Evolutionary conservation across 2,888 invertebrate genomes (phyloP).

Genomic region (Acanthosepion lycidas): DNA sequence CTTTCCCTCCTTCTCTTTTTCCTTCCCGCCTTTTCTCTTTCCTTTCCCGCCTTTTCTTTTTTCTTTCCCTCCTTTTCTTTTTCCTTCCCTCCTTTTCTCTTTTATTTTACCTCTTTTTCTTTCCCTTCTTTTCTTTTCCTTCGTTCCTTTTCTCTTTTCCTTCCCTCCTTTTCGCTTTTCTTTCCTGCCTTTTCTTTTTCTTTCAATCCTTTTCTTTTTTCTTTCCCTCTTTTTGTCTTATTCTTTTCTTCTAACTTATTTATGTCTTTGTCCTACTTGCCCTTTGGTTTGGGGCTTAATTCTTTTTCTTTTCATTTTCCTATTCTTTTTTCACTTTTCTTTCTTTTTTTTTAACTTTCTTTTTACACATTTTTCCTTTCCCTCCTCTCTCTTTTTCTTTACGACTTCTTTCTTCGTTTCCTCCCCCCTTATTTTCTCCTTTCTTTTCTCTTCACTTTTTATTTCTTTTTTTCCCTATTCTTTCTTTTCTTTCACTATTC

Average conservation of each 20-base stretch:
- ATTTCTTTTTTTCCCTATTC: not conserved
- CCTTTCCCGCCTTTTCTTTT: not conserved
- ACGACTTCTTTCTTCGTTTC: not conserved
- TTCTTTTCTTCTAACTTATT: not conserved
- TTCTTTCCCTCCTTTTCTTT: accelerated
- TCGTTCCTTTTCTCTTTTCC: not conserved
- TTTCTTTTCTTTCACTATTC: not conserved
- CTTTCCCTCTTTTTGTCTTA: not conserved
- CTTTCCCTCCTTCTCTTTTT: not conserved
- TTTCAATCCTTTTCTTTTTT: not conserved
- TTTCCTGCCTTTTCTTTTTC: not conserved
- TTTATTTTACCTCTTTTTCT: too few relatives aligned
- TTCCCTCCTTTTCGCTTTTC: not conserved
- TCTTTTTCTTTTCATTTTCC: not conserved
- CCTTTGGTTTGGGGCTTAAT: not conserved
- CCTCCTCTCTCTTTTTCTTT: not conserved
- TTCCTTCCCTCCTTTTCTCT: not conserved
- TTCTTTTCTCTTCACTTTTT: not conserved
- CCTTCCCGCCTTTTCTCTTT: not conserved
- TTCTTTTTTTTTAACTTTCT: not conserved
- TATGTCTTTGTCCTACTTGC: not conserved
- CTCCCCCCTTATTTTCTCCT: not conserved
- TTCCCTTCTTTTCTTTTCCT: not conserved
- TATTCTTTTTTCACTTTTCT: not conserved
- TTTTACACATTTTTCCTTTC: not conserved